phyloP scores from a whole-genome alignment of 2,113 vertebrate genomes.

The Serinus canaria region DNA sequence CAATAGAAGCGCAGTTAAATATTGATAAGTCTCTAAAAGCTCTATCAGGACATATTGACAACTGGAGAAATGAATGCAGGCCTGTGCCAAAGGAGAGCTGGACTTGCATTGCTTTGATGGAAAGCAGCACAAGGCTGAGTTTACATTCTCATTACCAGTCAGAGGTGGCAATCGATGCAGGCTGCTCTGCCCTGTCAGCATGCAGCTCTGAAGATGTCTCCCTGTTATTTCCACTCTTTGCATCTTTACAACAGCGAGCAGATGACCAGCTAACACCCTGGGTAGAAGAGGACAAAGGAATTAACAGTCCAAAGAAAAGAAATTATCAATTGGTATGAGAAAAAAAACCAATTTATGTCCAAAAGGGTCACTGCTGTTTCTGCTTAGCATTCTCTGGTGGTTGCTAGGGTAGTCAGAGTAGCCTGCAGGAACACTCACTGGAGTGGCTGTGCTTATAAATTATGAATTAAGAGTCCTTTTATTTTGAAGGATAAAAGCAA shows the following conservation, averaged over 20 bases:
- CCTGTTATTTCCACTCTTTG: not conserved
- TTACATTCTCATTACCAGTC: conserved; percentile 65
- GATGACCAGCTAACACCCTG: not conserved
- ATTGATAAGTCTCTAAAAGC: conserved; percentile 86
- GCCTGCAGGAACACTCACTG: not conserved
- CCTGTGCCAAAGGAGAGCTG: conserved; percentile 6
- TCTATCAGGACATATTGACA: conserved; percentile 78
- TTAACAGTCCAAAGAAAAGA: not conserved
- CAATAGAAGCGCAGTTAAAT: conserved; percentile 82
- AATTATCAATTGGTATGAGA: not conserved
- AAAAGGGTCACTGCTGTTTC: not conserved
- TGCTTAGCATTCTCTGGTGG: not conserved
- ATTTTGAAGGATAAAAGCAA: not conserved
- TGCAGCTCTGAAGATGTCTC: not conserved
- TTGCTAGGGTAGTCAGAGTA: not conserved
- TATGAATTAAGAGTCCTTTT: conserved; percentile 1
- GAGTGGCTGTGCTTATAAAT: not conserved
- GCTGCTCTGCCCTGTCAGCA: conserved; percentile 51
- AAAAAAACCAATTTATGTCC: not conserved
- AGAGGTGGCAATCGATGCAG: conserved; percentile 43
- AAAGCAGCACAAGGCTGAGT: conserved; percentile 49
- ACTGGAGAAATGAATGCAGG: conserved; percentile 71
- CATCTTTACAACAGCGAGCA: not conserved
- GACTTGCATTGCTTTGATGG: conserved; percentile 47
- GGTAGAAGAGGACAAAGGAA: not conserved